These are phyloP conservation scores for Hirtodrosophila cameraria DNA, from an alignment of 2,888 invertebrate species.

Conservation along the genomic window DNA sequence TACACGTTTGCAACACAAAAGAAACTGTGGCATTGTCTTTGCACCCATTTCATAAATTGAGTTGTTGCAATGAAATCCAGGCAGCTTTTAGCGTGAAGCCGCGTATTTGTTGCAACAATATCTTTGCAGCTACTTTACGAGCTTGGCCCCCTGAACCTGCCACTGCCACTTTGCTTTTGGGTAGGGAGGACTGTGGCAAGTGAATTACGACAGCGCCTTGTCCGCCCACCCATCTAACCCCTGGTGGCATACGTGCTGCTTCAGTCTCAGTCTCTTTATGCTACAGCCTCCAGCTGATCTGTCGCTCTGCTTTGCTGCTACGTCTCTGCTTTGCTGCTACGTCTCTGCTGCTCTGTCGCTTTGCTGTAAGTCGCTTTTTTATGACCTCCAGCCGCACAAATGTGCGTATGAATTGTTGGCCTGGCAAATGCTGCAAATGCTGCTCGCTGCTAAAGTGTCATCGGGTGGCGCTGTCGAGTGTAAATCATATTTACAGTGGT, in stretches of 20 bases:
- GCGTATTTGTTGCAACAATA: conserved; percentile 1
- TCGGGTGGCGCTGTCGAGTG: conserved; percentile 39
- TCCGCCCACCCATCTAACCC: not conserved
- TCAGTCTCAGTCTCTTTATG: not conserved
- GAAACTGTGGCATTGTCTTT: not conserved
- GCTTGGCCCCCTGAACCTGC: not conserved
- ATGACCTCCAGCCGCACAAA: conserved; percentile 67
- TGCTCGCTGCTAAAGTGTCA: conserved; percentile 48
- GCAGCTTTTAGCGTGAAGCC: too few relatives aligned
- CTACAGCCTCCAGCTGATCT: conserved; percentile 14
- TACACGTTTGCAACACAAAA: too few relatives aligned
- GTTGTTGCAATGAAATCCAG: too few relatives aligned
- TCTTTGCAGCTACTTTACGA: not conserved
- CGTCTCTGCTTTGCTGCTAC: conserved; percentile 1
- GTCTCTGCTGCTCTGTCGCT: not conserved
- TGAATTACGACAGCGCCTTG: conserved; percentile 7
- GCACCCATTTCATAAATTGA: too few relatives aligned
- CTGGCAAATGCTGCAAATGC: conserved; percentile 11
- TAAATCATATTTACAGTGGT: conserved; percentile 80
- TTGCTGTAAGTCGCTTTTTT: conserved; percentile 68
- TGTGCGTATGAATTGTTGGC: conserved; percentile 63
- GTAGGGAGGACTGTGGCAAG: not conserved
- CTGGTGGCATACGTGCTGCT: conserved; percentile 2
- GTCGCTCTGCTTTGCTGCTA: not conserved
- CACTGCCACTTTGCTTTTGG: not conserved